Base-by-base conservation (phyloP, 2,797 vertebrate genomes). In the Melanotaenia parkinsoni region DNA sequence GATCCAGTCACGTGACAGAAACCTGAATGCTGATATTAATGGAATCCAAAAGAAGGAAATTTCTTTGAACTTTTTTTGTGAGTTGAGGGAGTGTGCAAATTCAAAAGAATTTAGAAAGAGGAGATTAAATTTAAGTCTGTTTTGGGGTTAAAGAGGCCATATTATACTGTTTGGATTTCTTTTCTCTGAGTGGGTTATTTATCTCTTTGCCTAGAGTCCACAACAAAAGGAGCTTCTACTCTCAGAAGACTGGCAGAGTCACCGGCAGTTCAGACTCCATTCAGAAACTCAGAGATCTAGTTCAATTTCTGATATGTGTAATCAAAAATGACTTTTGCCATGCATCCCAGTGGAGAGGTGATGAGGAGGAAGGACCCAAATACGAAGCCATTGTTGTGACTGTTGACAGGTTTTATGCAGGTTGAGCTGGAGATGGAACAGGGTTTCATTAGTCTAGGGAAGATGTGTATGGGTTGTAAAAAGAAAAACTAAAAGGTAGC, bases 11-110 rank as follows among this genome's bases (percentile, higher is more conserved):
- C 47, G 54, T 47, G 63, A 63, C 64, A 58, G 50, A 68, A 54
- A 71, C 66, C 56, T 58, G 40, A 66, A 63, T 28, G 26, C 13
- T 0, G 53, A 57, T 30, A 28, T 70, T 76, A 53, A 63, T 58
- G 6, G 75, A 77, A 58, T 60, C 57, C 8, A 12, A 37, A 60
- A 28, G 2, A 10, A 33, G 7, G 26, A 45, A 4, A 14, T 18
- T 51, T 56, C 43, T 45, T 47, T 58, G 6, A 80, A 16, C 45
- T 45, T 10, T 5, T 4, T 38, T 30, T 3, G 20, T 37, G 35
- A 67, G 18, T 20, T 30, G 11, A 13, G 18, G 9, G 28, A 58
- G 30, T 33, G 50, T 28, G 18, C n/a, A 30, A 40, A 53, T 11
- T 47, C 12, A 50, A 20, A 35, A 26, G n/a, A 38, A 30, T n/a